Conservation (phyloP, 2,113 vertebrate genomes). For the Anseranas semipalmata region DNA sequence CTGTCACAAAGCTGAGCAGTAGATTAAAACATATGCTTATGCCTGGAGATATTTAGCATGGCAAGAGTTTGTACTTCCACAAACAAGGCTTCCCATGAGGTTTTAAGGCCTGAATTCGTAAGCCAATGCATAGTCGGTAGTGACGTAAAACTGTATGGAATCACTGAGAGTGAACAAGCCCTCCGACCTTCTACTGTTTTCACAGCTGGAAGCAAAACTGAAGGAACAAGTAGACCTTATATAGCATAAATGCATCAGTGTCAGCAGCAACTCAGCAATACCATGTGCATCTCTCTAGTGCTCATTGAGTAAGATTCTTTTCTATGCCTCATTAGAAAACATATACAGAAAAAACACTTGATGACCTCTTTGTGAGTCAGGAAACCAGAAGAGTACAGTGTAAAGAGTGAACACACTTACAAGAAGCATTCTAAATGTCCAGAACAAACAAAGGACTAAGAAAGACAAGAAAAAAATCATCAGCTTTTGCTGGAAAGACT, state of each 20-base stretch:
- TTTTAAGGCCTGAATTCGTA: neutral
- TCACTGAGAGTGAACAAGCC: neutral
- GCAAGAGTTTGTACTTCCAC: neutral
- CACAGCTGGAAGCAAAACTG: neutral
- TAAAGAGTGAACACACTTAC: neutral
- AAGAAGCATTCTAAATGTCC: neutral
- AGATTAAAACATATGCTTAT: neutral
- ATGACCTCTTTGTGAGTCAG: neutral
- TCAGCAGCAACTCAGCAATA: neutral
- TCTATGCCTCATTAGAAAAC: neutral
- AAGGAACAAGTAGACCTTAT: neutral
- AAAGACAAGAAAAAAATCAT: neutral
- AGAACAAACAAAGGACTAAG: neutral
- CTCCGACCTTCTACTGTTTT: neutral
- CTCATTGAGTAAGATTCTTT: neutral
- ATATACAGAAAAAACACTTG: neutral
- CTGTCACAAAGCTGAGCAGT: neutral
- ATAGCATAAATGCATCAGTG: neutral
- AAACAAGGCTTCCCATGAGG: neutral
- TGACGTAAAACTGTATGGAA: neutral
- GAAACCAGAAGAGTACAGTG: neutral
- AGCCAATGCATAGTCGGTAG: neutral
- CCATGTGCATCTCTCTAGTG: neutral
- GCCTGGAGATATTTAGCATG: neutral
- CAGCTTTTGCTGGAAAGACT: neutral